phyloP scores from a whole-genome alignment of 2,797 vertebrate genomes.

The Carcharodon carcharias region DNA sequence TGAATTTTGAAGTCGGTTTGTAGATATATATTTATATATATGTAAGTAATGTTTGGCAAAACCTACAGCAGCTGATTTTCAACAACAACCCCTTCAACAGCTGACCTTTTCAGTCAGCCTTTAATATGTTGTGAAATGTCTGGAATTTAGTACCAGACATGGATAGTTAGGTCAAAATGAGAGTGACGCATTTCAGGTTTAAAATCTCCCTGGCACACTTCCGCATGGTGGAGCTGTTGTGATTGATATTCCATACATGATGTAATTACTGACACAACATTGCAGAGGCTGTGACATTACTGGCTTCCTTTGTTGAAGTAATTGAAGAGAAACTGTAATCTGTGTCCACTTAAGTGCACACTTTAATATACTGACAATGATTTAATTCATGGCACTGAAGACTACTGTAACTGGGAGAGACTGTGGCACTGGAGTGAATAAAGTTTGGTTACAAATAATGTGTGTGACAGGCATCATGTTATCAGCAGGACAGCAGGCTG shows the following conservation, averaged over 20 bases:
- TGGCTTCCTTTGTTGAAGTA: conserved; percentile 3
- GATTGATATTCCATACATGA: conserved; percentile 21
- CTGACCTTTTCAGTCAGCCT: neutral
- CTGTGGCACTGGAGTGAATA: conserved; percentile 1
- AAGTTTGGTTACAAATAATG: neutral
- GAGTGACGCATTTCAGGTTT: neutral
- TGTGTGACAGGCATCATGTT: neutral
- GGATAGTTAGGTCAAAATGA: neutral
- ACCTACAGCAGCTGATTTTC: neutral
- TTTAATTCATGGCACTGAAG: conserved; percentile 9
- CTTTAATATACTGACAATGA: conserved; percentile 33
- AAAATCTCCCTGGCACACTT: conserved; percentile 6
- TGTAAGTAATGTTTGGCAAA: neutral
- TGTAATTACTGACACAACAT: conserved; percentile 32
- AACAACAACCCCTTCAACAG: neutral
- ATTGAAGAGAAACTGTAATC: conserved; percentile 33
- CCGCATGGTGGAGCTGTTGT: conserved; percentile 2
- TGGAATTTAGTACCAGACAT: neutral
- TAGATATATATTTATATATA: neutral
- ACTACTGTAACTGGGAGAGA: neutral
- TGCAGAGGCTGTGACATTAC: conserved; percentile 32
- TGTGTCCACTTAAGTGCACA: conserved; percentile 25
- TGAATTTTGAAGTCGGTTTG: neutral
- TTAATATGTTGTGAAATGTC: neutral
- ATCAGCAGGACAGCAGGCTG: neutral